phyloP scores from a whole-genome alignment of 2,888 invertebrate genomes.

The Caenorhabditis sp. region DNA sequence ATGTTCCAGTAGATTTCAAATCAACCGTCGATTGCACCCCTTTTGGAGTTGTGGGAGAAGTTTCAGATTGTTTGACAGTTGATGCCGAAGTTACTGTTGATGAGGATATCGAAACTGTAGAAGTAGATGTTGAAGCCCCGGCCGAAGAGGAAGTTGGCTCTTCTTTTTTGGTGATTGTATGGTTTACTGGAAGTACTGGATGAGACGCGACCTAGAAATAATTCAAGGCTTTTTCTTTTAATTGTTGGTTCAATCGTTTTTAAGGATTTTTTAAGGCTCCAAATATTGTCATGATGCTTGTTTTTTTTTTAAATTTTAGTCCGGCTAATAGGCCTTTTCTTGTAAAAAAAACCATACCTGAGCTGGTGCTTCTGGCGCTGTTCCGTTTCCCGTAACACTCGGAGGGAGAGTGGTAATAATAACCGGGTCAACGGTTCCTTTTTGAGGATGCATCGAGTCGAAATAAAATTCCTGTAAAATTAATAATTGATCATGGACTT shows the following conservation, averaged over 20 bases:
- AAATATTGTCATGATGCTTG: too few species aligned
- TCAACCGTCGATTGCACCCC: too few species aligned
- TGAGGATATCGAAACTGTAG: too few species aligned
- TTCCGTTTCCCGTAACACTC: background rate
- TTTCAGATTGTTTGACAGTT: too few species aligned
- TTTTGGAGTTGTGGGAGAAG: too few species aligned
- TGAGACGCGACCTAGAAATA: background rate
- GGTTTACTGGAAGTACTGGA: background rate
- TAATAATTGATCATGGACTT: too few species aligned
- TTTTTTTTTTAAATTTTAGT: too few species aligned
- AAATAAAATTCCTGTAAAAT: conserved; percentile 60
- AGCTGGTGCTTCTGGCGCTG: conserved; percentile 9
- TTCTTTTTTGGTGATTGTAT: background rate
- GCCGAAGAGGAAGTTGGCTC: background rate
- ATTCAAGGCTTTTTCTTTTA: background rate
- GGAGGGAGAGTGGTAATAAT: background rate
- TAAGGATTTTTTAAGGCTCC: too few species aligned
- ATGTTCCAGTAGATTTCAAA: background rate
- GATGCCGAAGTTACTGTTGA: too few species aligned
- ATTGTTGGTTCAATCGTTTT: too few species aligned
- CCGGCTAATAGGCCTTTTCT: background rate
- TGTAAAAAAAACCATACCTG: background rate
- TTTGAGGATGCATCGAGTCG: conserved; percentile 51
- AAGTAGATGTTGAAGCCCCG: too few species aligned
- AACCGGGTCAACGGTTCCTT: too few species aligned